Evolutionary conservation across 2,113 vertebrate genomes (phyloP).

Genomic region (Camelus dromedarius): DNA sequence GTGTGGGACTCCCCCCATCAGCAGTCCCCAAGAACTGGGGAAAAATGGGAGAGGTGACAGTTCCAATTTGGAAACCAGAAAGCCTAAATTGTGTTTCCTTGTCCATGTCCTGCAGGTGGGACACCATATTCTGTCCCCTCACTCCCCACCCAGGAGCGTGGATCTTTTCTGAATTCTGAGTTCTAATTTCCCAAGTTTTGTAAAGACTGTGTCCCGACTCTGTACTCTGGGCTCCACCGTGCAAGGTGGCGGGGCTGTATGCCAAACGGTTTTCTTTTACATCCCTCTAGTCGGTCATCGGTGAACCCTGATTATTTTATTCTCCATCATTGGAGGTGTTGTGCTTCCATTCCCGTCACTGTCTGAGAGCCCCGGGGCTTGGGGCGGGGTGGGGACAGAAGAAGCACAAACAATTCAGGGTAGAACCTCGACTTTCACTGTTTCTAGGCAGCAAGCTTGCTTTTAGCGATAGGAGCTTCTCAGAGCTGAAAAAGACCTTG

Average conservation of each 20-base stretch:
- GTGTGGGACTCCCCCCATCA: background rate
- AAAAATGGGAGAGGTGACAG: background rate
- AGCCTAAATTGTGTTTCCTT: background rate
- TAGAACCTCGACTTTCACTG: fast-evolving
- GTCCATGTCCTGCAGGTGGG: fast-evolving
- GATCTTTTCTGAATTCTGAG: background rate
- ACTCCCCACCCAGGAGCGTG: fast-evolving
- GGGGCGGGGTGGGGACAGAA: fast-evolving
- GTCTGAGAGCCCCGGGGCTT: background rate
- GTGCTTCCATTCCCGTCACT: fast-evolving
- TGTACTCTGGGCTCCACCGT: fast-evolving
- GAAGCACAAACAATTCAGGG: background rate
- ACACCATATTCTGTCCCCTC: no score
- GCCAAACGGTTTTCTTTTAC: fast-evolving
- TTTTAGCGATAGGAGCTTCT: background rate
- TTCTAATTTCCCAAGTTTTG: background rate
- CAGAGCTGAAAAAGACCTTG: background rate
- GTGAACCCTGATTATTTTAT: fast-evolving
- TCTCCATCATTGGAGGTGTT: background rate
- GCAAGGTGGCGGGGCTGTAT: background rate
- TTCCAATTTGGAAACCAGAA: fast-evolving
- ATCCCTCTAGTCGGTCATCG: fast-evolving
- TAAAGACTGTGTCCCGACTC: background rate
- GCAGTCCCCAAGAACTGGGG: background rate
- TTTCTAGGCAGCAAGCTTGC: background rate